Evolutionary conservation across 2,888 invertebrate genomes (phyloP).

Genomic region (Netelia fuscicornis): DNA sequence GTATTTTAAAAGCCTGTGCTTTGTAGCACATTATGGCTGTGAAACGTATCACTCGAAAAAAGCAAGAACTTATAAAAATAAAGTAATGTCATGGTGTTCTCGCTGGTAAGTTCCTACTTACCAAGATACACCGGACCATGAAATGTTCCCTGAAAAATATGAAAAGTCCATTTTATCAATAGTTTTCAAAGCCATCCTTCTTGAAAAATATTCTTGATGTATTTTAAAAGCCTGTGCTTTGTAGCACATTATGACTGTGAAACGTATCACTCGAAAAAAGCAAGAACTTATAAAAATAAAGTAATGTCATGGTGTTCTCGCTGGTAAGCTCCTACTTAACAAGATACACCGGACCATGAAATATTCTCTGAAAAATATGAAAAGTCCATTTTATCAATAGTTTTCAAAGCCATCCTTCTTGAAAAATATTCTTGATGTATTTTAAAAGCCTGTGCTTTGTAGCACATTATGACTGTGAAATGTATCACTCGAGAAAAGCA

Average conservation of each 20-base stretch:
- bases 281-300: too few relatives aligned
- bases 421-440: background rate
- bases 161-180: too few relatives aligned
- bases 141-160: too few relatives aligned
- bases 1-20: background rate
- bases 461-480: background rate
- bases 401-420: background rate
- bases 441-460: background rate
- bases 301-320: conserved; percentile 86
- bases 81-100: conserved; percentile 87
- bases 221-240: background rate
- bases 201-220: background rate
- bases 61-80: too few relatives aligned
- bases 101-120: conserved; percentile 84
- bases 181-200: too few relatives aligned
- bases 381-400: too few relatives aligned
- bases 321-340: conserved; percentile 82
- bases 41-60: background rate
- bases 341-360: too few relatives aligned
- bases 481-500: background rate
- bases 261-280: background rate
- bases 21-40: background rate
- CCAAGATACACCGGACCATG: too few relatives aligned
- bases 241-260: background rate
- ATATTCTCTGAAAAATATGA: too few relatives aligned